phyloP scores from a whole-genome alignment of 2,888 invertebrate genomes.

The Archips xylosteana region DNA sequence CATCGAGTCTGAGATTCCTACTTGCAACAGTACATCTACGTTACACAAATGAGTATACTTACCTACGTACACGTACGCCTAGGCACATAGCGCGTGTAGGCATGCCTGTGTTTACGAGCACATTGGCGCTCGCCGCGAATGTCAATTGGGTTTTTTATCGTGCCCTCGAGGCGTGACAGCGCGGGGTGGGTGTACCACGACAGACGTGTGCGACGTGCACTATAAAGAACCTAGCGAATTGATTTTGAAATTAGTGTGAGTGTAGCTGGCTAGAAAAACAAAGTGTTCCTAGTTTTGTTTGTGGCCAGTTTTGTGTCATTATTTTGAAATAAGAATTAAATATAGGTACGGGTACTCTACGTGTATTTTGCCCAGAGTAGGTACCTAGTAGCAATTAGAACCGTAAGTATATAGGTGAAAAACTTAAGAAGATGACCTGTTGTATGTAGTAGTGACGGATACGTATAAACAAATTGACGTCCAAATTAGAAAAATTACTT shows the following conservation, averaged over 20 bases:
- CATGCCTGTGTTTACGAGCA: slow-evolving; percentile 56
- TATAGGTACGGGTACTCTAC: no score
- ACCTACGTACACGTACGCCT: background rate
- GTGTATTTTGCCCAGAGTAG: no score
- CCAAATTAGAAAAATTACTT: no score
- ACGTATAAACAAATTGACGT: no score
- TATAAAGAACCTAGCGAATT: slow-evolving; percentile 16
- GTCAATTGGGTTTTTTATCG: slow-evolving; percentile 78
- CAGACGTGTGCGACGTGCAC: background rate
- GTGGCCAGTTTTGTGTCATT: background rate
- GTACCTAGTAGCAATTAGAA: no score
- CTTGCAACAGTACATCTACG: background rate
- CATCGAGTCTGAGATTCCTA: background rate
- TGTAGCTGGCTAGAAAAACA: background rate
- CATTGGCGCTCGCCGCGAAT: slow-evolving; percentile 68
- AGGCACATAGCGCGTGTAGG: slow-evolving; percentile 24
- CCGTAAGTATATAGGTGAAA: no score
- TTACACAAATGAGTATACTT: background rate
- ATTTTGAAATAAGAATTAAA: no score
- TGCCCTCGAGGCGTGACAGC: slow-evolving; percentile 62
- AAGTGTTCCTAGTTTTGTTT: background rate
- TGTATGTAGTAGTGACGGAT: no score
- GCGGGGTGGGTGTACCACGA: background rate
- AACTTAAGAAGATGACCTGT: no score
- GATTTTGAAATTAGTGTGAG: slow-evolving; percentile 16